phyloP scores from a whole-genome alignment of 2,888 invertebrate species.

The Entomobrya multifasciata region DNA sequence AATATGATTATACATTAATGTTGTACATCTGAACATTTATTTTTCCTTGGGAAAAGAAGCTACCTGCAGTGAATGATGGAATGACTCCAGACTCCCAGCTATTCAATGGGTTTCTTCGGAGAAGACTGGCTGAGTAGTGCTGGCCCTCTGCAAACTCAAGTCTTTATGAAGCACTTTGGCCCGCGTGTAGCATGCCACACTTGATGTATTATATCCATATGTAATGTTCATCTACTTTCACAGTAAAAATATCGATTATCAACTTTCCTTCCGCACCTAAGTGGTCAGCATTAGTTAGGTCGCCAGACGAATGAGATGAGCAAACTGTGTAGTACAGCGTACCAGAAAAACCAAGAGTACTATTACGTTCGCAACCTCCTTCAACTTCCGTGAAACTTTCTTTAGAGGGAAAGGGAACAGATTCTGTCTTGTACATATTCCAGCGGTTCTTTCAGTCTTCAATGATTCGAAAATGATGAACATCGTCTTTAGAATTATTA shows the following conservation, averaged over 20 bases:
- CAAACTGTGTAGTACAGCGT: conserved; percentile 20
- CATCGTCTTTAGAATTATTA: not conserved
- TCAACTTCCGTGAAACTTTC: not conserved
- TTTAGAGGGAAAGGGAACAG: not conserved
- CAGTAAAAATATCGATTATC: conserved; percentile 69
- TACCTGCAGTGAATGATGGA: conserved; percentile 57
- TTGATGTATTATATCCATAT: too few relatives aligned
- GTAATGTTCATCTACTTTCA: too few relatives aligned
- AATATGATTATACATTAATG: conserved; percentile 45
- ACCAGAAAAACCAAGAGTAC: not conserved
- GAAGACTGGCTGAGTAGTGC: too few relatives aligned
- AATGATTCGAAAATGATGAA: conserved; percentile 28
- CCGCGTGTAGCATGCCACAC: too few relatives aligned
- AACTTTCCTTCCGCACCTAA: conserved; percentile 65
- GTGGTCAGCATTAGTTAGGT: conserved; percentile 47
- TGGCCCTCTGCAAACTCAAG: too few relatives aligned
- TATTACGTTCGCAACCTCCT: not conserved
- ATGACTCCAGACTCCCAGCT: conserved; percentile 35
- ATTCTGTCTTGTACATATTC: conserved; percentile 43
- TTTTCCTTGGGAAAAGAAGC: conserved; percentile 28
- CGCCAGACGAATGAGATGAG: conserved; percentile 43
- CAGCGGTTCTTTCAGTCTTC: conserved; percentile 25
- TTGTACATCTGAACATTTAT: conserved; percentile 37
- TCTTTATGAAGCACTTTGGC: too few relatives aligned
- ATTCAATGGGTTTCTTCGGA: too few relatives aligned